These are phyloP conservation scores for Rhynchotus rufescens DNA, from an alignment of 2,797 vertebrate species.

Conservation along the genomic window DNA sequence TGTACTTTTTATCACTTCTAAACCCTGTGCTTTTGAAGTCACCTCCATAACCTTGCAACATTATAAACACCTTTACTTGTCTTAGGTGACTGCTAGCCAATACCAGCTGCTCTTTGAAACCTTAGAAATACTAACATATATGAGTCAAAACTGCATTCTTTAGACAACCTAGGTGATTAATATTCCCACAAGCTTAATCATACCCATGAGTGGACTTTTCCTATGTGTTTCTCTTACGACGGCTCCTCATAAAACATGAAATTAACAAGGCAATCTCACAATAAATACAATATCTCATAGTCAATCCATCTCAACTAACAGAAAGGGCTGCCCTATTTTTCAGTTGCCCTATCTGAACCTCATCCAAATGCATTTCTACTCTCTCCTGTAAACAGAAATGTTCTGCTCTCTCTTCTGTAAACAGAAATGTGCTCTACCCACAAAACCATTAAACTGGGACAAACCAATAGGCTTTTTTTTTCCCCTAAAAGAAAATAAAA, in stretches of 20 bases:
- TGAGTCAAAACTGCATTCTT: constrained; percentile 76
- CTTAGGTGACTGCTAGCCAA: constrained; percentile 72
- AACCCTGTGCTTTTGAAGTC: constrained; percentile 83
- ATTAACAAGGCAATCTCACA: constrained; percentile 73
- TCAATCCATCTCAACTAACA: constrained; percentile 71
- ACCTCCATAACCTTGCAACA: constrained; percentile 74
- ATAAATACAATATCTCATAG: constrained; percentile 69
- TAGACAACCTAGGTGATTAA: constrained; percentile 63
- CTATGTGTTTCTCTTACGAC: constrained; percentile 65
- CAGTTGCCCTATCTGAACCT: constrained; percentile 76
- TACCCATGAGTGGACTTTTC: constrained; percentile 66
- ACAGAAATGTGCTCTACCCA: constrained; percentile 50
- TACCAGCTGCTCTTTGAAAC: constrained; percentile 72
- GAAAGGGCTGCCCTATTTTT: constrained; percentile 69
- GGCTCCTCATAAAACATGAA: constrained; percentile 70
- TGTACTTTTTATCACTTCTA: constrained; percentile 84
- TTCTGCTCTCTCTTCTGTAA: constrained; percentile 40
- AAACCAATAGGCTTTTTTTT: neutral
- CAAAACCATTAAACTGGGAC: constrained; percentile 47
- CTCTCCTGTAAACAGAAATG: constrained; percentile 47
- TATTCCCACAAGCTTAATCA: constrained; percentile 68
- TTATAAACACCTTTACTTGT: constrained; percentile 66
- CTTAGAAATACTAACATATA: constrained; percentile 75
- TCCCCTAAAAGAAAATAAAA: neutral
- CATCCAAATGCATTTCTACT: constrained; percentile 72